Evolutionary conservation across 2,113 vertebrate species (phyloP).

Genomic region (Ondatra zibethicus): DNA sequence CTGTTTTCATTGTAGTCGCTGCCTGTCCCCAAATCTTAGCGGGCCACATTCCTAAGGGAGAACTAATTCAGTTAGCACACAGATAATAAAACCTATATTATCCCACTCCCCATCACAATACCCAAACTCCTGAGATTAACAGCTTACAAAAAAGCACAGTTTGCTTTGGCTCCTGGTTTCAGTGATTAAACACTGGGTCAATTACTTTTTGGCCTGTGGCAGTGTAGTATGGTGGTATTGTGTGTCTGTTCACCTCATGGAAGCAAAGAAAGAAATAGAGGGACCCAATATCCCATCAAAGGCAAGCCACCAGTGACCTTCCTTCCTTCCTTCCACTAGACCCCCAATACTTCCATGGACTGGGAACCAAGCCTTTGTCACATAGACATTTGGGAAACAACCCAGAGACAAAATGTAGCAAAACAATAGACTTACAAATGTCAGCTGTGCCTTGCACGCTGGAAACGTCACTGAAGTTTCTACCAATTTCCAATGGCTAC

Average conservation of each 20-base stretch:
- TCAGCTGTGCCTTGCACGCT: background rate
- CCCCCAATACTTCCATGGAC: background rate
- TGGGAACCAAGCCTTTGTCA: background rate
- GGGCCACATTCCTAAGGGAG: background rate
- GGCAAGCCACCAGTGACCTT: background rate
- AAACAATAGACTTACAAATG: background rate
- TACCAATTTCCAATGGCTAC: background rate
- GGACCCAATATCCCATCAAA: background rate
- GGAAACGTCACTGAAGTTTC: background rate
- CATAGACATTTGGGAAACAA: background rate
- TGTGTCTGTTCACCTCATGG: background rate
- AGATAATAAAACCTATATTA: background rate
- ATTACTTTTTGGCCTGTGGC: background rate
- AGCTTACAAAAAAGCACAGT: background rate
- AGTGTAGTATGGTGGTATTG: background rate
- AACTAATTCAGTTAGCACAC: background rate
- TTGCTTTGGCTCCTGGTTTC: background rate
- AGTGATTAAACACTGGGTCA: background rate
- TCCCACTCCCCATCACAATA: background rate
- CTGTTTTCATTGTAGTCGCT: fast-evolving
- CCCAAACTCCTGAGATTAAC: background rate
- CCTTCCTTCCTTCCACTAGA: background rate
- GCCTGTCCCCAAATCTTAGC: background rate
- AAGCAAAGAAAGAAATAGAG: background rate
- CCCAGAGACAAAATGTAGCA: background rate